These are phyloP conservation scores for Agapornis roseicollis DNA, from an alignment of 2,113 vertebrate genomes.

Conservation along the genomic window DNA sequence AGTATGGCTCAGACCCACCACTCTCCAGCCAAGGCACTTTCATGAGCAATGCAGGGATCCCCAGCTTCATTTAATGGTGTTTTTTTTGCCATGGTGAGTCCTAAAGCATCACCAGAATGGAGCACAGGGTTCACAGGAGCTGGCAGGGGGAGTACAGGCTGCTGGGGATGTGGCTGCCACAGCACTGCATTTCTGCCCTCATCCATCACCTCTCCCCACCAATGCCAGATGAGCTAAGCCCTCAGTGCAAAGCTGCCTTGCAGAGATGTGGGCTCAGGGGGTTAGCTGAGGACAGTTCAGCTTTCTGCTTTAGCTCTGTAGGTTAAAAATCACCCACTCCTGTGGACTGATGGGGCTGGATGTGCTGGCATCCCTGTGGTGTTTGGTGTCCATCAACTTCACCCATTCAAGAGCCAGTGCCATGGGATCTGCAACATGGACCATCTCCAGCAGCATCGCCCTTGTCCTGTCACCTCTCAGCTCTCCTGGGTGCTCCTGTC, in stretches of 20 bases:
- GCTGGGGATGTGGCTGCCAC: fast-evolving
- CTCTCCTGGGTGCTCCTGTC: background rate
- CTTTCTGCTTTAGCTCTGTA: background rate
- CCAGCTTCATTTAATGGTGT: background rate
- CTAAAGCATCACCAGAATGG: background rate
- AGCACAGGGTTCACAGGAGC: background rate
- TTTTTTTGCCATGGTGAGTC: background rate
- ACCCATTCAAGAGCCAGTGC: background rate
- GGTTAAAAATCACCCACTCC: background rate
- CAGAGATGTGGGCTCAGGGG: background rate
- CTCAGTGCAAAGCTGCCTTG: background rate
- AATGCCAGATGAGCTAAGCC: background rate
- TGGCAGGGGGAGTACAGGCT: background rate
- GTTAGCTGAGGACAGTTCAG: conserved; percentile 23
- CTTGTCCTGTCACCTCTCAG: background rate
- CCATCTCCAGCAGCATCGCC: background rate
- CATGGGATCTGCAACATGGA: background rate
- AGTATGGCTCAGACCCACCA: background rate
- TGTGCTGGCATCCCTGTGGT: background rate
- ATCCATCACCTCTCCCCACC: background rate
- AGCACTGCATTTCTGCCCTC: background rate
- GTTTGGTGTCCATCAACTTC: background rate
- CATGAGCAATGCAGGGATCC: background rate
- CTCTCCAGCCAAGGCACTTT: background rate
- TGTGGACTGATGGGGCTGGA: background rate